Evolutionary conservation across 2,888 invertebrate genomes (phyloP), one percentile per base, ranked within the genome.

Genomic region (Amiota communis): DNA sequence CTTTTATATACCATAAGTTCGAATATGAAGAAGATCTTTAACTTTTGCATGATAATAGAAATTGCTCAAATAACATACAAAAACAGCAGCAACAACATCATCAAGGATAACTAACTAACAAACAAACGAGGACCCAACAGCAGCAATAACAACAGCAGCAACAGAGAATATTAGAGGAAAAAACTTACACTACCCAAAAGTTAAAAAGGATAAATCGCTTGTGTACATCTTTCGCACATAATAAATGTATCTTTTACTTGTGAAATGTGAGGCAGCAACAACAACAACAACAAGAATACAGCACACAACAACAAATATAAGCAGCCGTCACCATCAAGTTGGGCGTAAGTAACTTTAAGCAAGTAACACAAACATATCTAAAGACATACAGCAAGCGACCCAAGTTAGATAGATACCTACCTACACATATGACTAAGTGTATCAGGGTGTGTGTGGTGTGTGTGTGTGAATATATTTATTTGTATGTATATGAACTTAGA

Each of bases 191-290:
- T 36, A 36, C 36, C n/a, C 80, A 78, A 86, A 84, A 86, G 84
- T 84, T 86, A 87, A 86, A 85, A 87, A 86, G 86, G 87, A 86
- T 86, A 86, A 86, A 86, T 86, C 86, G 87, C 84, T 86, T 85
- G 84, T 84, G 86, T 85, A 87, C 86, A 86, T 86, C 86, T 84
- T 87, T 86, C 85, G 83, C 87, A 86, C 87, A 86, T 86, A 87
- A 87, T 86, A 86, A 86, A 86, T 87, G 85, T 87, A 86, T 87
- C 86, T 85, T 86, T 87, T 86, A 84, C 82, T 84, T 86, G 81
- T 77, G 78, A 79, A 80, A 83, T 80, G 78, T 78, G 76, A 78
- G 78, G 46, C 71, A 63, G 36, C 59, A 36, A 61, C 20, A 23
- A 23, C 61, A 71, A 15, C 46, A 47, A 46, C n/a, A 20, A 10